Conservation (phyloP, 2,888 invertebrate genomes). For the Oligia latruncula region DNA sequence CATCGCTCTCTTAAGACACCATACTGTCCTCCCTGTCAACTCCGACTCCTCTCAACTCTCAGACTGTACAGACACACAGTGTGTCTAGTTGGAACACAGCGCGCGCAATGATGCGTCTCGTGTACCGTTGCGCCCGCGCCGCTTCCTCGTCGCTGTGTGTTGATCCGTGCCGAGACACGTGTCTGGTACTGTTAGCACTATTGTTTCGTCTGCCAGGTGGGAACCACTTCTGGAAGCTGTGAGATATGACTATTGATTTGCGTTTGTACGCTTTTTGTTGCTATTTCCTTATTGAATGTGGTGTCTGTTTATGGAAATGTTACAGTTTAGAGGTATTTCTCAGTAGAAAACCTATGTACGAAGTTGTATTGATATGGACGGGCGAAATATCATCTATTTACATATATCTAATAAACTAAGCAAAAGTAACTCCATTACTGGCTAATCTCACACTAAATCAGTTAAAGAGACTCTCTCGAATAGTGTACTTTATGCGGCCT, state of each 20-base stretch:
- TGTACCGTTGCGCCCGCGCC: slow-evolving; percentile 45
- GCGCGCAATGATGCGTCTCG: slow-evolving; percentile 34
- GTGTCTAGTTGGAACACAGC: slow-evolving; percentile 41
- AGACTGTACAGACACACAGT: slow-evolving; percentile 39
- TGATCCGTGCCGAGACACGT: slow-evolving; percentile 32
- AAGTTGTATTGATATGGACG: not conserved
- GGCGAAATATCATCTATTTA: not conserved
- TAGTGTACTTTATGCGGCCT: not conserved
- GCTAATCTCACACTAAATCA: not conserved
- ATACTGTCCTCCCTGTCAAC: not conserved
- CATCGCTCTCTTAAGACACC: not conserved
- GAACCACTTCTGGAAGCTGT: slow-evolving; percentile 37
- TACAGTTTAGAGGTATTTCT: slow-evolving; percentile 27
- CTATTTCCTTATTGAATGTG: slow-evolving; percentile 14
- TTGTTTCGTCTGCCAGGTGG: slow-evolving; percentile 41
- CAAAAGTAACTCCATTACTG: not conserved
- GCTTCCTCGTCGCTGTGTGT: slow-evolving; percentile 34
- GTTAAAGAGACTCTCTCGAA: not conserved
- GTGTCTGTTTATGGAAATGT: not conserved
- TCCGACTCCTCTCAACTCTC: not conserved
- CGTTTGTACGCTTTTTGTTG: slow-evolving; percentile 25
- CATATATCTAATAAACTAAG: not conserved
- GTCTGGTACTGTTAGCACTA: slow-evolving; percentile 51
- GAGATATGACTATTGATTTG: slow-evolving; percentile 44
- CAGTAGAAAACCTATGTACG: not conserved